Evolutionary conservation across 2,888 invertebrate species (phyloP), one percentile per base, ranked within the genome.

Genomic region (Lathronympha strigana): DNA sequence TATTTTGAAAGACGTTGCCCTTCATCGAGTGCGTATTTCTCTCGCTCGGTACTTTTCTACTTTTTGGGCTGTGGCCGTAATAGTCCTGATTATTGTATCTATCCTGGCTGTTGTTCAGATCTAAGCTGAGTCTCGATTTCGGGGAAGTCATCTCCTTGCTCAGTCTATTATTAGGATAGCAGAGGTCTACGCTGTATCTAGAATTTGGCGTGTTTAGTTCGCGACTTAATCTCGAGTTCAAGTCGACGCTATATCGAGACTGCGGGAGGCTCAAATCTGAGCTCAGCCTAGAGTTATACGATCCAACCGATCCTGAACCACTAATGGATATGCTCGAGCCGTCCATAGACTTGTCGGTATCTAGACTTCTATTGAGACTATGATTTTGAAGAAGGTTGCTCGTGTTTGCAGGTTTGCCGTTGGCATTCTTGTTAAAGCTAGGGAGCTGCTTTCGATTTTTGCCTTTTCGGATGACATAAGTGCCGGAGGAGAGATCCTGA

Each of bases 401-500:
- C 1, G 83, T 71, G 63, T 82, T 88, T 21, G 79, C 72, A 68
- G 84, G 78, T 77, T 92, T 92, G 71, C 92, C 94, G 23, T 84
- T 84, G 13, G 93, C 84, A 55, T 92, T 93, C 76, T 93, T 93
- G 71, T 87, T 87, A 73, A 93, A 90, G 70, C 93, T 93, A 3
- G 94, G 94, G 72, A 96, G 83, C 60, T 94, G 93, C 79, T 95
- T 95, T 53, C 95, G 89, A 72, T 95, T 95, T 76, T 95, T 94
- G 54, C 96, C 95, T 69, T 95, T 94, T 49, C 97, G 92, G 68
- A 97, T 95, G 40, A 97, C 94, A 79, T 97, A 97, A n/a, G 97
- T 97, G 31, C 96, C 96, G 68, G 94, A 86, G 2, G 87, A 84
- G 45, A 87, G 73, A 68, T 89, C 90, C 69, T 86, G 86, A 31